A percentile compares a stretch with the other conserved stretches of the same genome.
These are phyloP conservation scores for Cantharis rufa DNA, from an alignment of 2,888 invertebrate species.

Conservation along the genomic window DNA sequence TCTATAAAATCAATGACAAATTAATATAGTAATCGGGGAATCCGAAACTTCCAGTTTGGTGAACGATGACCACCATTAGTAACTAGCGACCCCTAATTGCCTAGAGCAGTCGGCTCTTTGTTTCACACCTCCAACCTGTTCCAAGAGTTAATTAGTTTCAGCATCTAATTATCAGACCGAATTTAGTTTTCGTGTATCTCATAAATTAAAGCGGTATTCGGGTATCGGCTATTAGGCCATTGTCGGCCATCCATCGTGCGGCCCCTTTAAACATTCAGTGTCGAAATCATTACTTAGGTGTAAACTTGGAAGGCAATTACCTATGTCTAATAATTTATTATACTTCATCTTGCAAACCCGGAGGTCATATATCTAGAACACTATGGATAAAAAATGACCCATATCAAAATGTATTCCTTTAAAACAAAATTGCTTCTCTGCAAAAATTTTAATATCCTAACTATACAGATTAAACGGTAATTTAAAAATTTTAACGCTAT, in stretches of 20 bases:
- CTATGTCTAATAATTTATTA: slow-evolving; percentile 55
- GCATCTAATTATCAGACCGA: slow-evolving; percentile 59
- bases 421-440: neutral
- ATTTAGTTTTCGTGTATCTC: slow-evolving; percentile 55
- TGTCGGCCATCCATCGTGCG: slow-evolving; percentile 50
- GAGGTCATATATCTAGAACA: neutral
- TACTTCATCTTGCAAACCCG: slow-evolving; percentile 31
- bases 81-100: slow-evolving; percentile 51
- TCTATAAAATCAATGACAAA: slow-evolving; percentile 25
- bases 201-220: slow-evolving; percentile 53
- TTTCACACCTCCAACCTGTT: slow-evolving; percentile 57
- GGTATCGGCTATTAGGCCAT: slow-evolving; percentile 47
- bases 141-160: slow-evolving; percentile 60
- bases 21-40: slow-evolving; percentile 28
- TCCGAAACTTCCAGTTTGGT: slow-evolving; percentile 54
- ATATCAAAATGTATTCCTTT: neutral
- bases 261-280: slow-evolving; percentile 57
- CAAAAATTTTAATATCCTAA: neutral
- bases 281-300: slow-evolving; percentile 61
- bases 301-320: slow-evolving; percentile 59
- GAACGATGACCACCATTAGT: slow-evolving; percentile 59
- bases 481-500: neutral
- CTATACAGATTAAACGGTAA: neutral
- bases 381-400: neutral
- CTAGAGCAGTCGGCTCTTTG: slow-evolving; percentile 55